Base-by-base conservation (phyloP, 2,797 vertebrate species). In the Chelmon rostratus region DNA sequence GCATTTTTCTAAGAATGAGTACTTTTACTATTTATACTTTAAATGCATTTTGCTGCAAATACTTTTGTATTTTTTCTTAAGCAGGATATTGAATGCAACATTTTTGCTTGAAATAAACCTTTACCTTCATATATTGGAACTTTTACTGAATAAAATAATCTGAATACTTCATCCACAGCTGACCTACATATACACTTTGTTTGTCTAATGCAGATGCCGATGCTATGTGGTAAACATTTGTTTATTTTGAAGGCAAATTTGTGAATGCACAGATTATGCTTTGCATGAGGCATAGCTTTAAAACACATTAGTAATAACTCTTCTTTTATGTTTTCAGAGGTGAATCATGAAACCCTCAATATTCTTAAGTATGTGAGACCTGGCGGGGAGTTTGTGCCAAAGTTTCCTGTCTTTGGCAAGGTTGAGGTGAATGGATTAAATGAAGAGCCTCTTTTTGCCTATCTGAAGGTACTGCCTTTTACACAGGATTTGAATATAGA, bases 351-450 rank as follows among this genome's bases (percentile, higher is more conserved):
- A 91, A 95, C 91, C 18, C 88, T 96, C 12, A 90, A 95, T 80
- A 19, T 95, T 73, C 87, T 96, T 16, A 95, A 93, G 85, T 93
- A 93, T 66, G 95, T 95, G 57, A 94, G 96, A 88, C 96, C 96
- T 25, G 96, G 96, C n/a, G 88, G 89, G 3, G 91, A 90, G 2
- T 96, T 94, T 73, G 78, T 92, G 31, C 95, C 96, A 58, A 94
- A 92, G 73, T 96, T 96, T 80, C 95, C 95, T 12, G 67, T 96
- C n/a, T 96, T 96, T 91, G 87, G 86, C 46, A 95, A 94, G 67
- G 81, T 95, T 28, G 92, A 96, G 31, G 96, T 96, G 71, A 96
- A 96, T 77, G 96, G 96, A 52, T 66, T 92, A 56, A 93, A 94
- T 42, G 96, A 96, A 62, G 93, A 95, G 0, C 93, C 94, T 72